phyloP scores from a whole-genome alignment of 2,888 invertebrate genomes.

The Neoitamus cyanurus region DNA sequence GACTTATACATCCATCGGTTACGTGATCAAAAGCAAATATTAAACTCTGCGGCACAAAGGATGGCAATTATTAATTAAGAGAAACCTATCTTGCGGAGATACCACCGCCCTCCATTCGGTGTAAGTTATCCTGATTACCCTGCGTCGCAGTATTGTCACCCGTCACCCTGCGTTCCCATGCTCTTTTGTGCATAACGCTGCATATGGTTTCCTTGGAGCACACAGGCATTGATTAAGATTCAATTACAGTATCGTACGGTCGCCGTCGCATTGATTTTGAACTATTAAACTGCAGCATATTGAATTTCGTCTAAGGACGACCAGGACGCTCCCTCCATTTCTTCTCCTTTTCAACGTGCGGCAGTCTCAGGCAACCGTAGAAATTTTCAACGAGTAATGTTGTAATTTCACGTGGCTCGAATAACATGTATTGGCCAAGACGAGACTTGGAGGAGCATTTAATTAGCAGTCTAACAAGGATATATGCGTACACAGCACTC shows the following conservation, averaged over 20 bases:
- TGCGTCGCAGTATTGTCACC: background rate
- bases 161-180: background rate
- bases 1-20: background rate
- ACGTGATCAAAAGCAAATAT: background rate
- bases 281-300: slow-evolving; percentile 9
- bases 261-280: slow-evolving; percentile 48
- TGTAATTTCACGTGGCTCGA: slow-evolving; percentile 32
- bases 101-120: background rate
- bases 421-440: slow-evolving; percentile 21
- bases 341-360: background rate
- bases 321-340: background rate
- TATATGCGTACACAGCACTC: background rate
- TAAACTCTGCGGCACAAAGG: background rate
- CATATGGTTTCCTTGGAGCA: slow-evolving; percentile 46
- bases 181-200: background rate
- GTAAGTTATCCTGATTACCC: background rate
- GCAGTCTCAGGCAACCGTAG: background rate
- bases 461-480: slow-evolving; percentile 10
- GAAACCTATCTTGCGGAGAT: background rate
- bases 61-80: background rate
- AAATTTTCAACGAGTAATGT: background rate
- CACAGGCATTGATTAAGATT: slow-evolving; percentile 49
- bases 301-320: background rate
- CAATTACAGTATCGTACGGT: slow-evolving; percentile 43
- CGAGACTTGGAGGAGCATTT: slow-evolving; percentile 1